phyloP scores from a whole-genome alignment of 2,113 vertebrate species.

The Chascanopsetta lugubris region DNA sequence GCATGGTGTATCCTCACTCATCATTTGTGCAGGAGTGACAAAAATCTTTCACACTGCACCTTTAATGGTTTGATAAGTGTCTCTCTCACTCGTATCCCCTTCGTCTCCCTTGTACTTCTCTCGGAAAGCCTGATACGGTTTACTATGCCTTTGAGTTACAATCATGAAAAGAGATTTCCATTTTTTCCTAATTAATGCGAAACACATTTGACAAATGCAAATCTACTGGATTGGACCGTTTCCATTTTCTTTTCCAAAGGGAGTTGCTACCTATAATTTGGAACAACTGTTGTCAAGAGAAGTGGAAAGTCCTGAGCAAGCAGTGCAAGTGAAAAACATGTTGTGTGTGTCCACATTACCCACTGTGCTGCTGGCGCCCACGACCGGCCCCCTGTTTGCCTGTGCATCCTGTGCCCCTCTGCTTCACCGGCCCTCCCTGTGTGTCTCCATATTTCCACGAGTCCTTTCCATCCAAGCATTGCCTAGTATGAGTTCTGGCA shows the following conservation, averaged over 20 bases:
- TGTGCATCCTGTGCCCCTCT: constrained; percentile 75
- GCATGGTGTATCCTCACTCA: too few relatives aligned
- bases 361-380: constrained; percentile 68
- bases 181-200: constrained; percentile 46
- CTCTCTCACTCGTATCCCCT: constrained; percentile 4
- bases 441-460: constrained; percentile 72
- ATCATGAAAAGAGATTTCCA: constrained; percentile 4
- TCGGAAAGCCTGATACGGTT: neutral
- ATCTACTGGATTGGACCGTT: constrained; percentile 1
- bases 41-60: too few relatives aligned
- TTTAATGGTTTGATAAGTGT: neutral
- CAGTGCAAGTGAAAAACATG: constrained; percentile 52
- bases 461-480: constrained; percentile 68
- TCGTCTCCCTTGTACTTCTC: neutral
- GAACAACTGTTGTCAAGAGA: constrained; percentile 57
- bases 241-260: neutral
- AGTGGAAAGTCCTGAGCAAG: constrained; percentile 67
- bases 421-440: constrained; percentile 58
- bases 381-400: constrained; percentile 57
- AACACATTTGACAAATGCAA: constrained; percentile 25
- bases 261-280: constrained; percentile 13
- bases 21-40: too few relatives aligned
- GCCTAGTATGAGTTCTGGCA: constrained; percentile 79
- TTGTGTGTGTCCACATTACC: constrained; percentile 66
- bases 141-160: neutral